Base-by-base conservation (phyloP, 2,888 invertebrate genomes). In the Ophraella communa region DNA sequence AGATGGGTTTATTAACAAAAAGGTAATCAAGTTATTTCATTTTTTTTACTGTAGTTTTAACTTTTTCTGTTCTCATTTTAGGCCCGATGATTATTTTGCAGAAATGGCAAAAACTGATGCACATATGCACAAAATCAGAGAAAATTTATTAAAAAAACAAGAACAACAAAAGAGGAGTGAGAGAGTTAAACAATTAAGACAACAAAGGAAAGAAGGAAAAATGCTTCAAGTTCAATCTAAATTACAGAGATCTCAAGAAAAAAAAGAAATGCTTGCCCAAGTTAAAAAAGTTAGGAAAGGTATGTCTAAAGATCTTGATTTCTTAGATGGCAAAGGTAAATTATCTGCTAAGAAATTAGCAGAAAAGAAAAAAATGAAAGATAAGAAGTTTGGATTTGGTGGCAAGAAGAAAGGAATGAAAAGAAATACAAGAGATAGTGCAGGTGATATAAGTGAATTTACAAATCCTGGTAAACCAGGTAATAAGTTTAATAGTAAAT, bases 31-130 rank as follows among this genome's bases (percentile, higher is more conserved):
- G 18, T 2, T 30, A 52, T 7, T 5, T n/a, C n/a, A n/a, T n/a
- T 39, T 17, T 51, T 3, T 17, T 52, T 7, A 33, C 33, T 52
- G 8, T 52, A 18, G 17, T 14, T 17, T 8, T n/a, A 33, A 23
- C 18, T 3, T 45, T n/a, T n/a, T 14, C 0, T 56, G 18, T 54
- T 49, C 30, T 55, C 45, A 49, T 72, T 77, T 23, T 68, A 85
- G 92, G 54, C 99, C 99, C 0, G 93, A 94, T 61, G 98, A 98
- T 82, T 99, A 96, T 81, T 98, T 97, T 83, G 99, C 98, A 0
- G 95, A 99, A 85, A 99, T 99, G 99, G 96, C 95, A 0, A 99
- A 99, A 82, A 87, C 94, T 11, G 99, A 99, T 83, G 89, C 88
- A 30, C 99, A 99, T 77, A 99, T 99, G 99, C 95, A 96, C 77